Percentiles rank a stretch among this genome's conserved stretches.
These are phyloP conservation scores for Callitettix versicolor DNA, from an alignment of 1,140 invertebrate genomes.

Conservation along the genomic window DNA sequence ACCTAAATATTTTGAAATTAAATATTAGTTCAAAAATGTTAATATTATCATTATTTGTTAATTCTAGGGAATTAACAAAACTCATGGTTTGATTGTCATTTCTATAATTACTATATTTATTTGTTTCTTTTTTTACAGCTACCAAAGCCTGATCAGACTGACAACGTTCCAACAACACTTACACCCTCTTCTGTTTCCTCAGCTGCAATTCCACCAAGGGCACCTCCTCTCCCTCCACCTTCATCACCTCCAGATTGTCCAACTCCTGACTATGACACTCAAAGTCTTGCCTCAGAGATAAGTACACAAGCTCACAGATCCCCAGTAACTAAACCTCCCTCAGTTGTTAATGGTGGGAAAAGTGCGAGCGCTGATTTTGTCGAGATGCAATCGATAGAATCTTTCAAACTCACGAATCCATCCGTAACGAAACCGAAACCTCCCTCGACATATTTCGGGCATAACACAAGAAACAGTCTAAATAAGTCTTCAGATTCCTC, in stretches of 20 bases:
- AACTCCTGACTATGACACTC: constrained; percentile 48
- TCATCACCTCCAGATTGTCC: constrained; percentile 41
- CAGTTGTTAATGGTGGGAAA: constrained; percentile 21
- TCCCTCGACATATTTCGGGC: constrained; percentile 52
- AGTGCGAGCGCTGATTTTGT: constrained; percentile 35
- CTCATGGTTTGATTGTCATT: too few species aligned
- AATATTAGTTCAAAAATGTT: too few species aligned
- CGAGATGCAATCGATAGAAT: constrained; percentile 60
- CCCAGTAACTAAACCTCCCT: constrained; percentile 24
- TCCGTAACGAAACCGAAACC: constrained; percentile 45
- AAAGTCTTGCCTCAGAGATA: constrained; percentile 27
- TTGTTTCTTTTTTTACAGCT: constrained; percentile 28
- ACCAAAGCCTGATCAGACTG: constrained; percentile 19
- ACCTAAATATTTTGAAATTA: too few species aligned
- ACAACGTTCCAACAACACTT: constrained; percentile 8
- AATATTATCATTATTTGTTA: too few species aligned
- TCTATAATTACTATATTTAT: too few species aligned
- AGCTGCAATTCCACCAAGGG: constrained; percentile 8
- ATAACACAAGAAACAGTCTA: constrained; percentile 28
- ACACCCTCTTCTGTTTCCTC: neutral
- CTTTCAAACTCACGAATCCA: constrained; percentile 52
- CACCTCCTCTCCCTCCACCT: constrained; percentile 18
- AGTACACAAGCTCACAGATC: constrained; percentile 16
- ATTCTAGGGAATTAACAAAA: too few species aligned
- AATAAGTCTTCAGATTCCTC: constrained; percentile 16